Evolutionary conservation across 1,140 invertebrate genomes (phyloP).

Genomic region (Drosophila jambulina): DNA sequence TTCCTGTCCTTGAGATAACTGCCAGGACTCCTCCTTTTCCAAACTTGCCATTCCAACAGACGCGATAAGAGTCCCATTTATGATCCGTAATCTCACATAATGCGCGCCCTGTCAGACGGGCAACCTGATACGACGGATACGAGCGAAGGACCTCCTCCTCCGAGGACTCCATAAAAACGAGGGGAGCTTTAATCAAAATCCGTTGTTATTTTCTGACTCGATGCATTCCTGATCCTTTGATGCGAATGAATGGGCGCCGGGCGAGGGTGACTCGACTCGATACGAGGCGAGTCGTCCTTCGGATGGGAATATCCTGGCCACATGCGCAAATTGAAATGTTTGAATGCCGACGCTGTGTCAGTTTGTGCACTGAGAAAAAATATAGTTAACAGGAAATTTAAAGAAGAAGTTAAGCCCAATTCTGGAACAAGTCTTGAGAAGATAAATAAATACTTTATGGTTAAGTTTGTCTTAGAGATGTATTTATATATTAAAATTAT

Average conservation of each 20-base stretch:
- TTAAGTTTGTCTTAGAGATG: no score
- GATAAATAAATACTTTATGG: no score
- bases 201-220: slow-evolving; percentile 86
- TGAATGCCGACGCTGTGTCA: slow-evolving; percentile 66
- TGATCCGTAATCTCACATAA: slow-evolving; percentile 85
- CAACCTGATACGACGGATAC: slow-evolving; percentile 71
- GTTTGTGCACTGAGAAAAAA: slow-evolving; percentile 1
- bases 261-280: slow-evolving; percentile 60
- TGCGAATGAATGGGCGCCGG: slow-evolving; percentile 80
- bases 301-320: slow-evolving; percentile 47
- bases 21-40: not conserved
- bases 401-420: not conserved
- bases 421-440: no score
- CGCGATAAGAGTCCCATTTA: slow-evolving; percentile 84
- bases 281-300: slow-evolving; percentile 50
- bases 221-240: slow-evolving; percentile 85
- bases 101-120: slow-evolving; percentile 64
- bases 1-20: slow-evolving; percentile 3
- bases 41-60: slow-evolving; percentile 36
- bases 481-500: no score
- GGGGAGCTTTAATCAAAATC: slow-evolving; percentile 85
- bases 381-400: no score
- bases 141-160: slow-evolving; percentile 13
- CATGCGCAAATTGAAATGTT: slow-evolving; percentile 85
- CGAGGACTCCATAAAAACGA: slow-evolving; percentile 77